phyloP scores from a whole-genome alignment of 2,797 vertebrate species.

The Rhodeus uyekii region DNA sequence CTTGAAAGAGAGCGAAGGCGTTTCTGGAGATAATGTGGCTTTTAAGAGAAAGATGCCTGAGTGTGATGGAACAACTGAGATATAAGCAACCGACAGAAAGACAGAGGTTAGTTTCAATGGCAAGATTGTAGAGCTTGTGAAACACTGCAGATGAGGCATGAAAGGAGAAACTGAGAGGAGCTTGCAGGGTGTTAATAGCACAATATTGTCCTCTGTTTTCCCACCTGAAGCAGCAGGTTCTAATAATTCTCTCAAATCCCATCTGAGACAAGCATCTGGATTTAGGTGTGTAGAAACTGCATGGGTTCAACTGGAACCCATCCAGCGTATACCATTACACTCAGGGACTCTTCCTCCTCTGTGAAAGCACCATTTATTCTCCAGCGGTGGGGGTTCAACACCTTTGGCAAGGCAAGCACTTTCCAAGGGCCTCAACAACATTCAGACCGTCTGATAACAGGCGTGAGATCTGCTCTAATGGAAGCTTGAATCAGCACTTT shows the following conservation, averaged over 20 bases:
- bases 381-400: conserved; percentile 45
- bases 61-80: conserved; percentile 46
- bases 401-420: conserved; percentile 49
- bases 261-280: conserved; percentile 35
- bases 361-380: conserved; percentile 51
- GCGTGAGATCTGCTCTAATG: conserved; percentile 42
- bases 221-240: conserved; percentile 35
- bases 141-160: neutral
- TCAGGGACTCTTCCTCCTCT: conserved; percentile 45
- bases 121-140: conserved; percentile 25
- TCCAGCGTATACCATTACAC: conserved; percentile 50
- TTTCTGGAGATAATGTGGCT: conserved; percentile 31
- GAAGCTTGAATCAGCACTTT: conserved; percentile 49
- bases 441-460: conserved; percentile 43
- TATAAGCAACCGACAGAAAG: conserved; percentile 34
- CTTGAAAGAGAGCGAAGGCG: conserved; percentile 16
- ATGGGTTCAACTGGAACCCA: conserved; percentile 30
- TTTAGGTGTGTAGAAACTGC: conserved; percentile 27
- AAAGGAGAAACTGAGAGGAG: neutral
- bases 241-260: conserved; percentile 43
- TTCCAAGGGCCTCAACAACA: conserved; percentile 39
- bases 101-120: conserved; percentile 37
- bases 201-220: conserved; percentile 10
- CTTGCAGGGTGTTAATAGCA: conserved; percentile 6
- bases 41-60: conserved; percentile 44